Conservation (phyloP, 2,888 invertebrate genomes). For the Melangyna quadrimaculata region DNA sequence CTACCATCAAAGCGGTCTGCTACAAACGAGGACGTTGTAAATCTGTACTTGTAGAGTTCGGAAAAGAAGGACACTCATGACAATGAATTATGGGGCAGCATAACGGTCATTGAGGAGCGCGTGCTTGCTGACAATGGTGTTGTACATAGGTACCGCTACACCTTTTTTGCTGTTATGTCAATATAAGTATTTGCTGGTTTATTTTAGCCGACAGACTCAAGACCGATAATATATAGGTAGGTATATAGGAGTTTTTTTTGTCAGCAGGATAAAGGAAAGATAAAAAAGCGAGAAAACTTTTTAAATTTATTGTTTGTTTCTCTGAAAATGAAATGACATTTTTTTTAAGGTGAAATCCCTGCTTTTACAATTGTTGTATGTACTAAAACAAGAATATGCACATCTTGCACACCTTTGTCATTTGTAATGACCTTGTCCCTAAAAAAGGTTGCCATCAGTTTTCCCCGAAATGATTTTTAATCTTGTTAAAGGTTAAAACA, state of each 20-base stretch:
- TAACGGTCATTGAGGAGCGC: constrained; percentile 61
- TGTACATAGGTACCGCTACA: too few relatives aligned
- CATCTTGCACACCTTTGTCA: constrained; percentile 21
- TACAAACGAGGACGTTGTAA: constrained; percentile 38
- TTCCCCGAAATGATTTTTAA: constrained; percentile 25
- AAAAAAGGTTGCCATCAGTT: constrained; percentile 4
- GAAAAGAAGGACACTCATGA: constrained; percentile 14
- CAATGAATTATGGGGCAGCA: constrained; percentile 50
- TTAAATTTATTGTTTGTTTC: constrained; percentile 36
- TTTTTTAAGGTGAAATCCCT: constrained; percentile 16
- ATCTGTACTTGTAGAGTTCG: constrained; percentile 31
- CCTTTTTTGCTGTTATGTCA: constrained; percentile 33
- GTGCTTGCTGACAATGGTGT: constrained; percentile 34
- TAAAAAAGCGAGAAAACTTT: constrained; percentile 1
- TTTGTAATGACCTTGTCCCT: constrained; percentile 9
- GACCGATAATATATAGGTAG: neutral
- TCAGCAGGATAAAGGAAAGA: neutral
- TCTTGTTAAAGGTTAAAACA: constrained; percentile 34
- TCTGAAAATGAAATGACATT: constrained; percentile 3
- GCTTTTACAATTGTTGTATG: constrained; percentile 8
- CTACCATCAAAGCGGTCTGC: constrained; percentile 32
- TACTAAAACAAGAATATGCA: neutral
- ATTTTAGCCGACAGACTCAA: neutral
- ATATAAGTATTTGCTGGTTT: constrained; percentile 1
- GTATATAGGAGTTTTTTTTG: neutral